A percentile compares a stretch with the other conserved stretches of the same genome.
Conservation (phyloP, 2,888 invertebrate genomes). For the Atethmia centrago region DNA sequence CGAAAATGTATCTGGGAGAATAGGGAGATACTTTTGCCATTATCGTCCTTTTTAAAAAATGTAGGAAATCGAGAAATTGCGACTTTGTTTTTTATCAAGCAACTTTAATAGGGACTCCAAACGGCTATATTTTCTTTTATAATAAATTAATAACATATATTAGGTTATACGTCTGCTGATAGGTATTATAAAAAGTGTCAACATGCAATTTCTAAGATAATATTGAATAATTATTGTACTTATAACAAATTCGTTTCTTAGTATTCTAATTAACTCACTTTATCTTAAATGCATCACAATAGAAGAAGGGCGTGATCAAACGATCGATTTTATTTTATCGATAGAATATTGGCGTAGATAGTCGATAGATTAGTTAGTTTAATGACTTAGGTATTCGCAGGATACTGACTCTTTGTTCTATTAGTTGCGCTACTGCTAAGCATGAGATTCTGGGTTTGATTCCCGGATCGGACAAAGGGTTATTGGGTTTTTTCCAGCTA, state of each 20-base stretch:
- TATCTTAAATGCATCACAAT: constrained; percentile 36
- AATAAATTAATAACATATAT: neutral
- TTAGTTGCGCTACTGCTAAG: too few species aligned
- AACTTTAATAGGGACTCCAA: neutral
- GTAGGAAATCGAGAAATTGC: neutral
- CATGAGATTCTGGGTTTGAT: too few species aligned
- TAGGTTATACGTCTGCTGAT: neutral
- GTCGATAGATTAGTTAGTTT: too few species aligned
- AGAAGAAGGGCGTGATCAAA: constrained; percentile 39
- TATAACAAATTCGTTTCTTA: constrained; percentile 12
- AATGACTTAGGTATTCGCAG: too few species aligned
- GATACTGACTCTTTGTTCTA: too few species aligned
- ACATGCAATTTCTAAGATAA: constrained; percentile 37
- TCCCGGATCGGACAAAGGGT: too few species aligned
- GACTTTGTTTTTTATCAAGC: too few species aligned
- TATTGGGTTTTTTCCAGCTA: too few species aligned
- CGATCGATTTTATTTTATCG: constrained; percentile 5
- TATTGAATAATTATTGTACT: constrained; percentile 23
- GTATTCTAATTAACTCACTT: constrained; percentile 40
- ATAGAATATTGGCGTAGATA: neutral
- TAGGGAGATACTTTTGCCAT: neutral
- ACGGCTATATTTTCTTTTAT: neutral
- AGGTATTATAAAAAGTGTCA: constrained; percentile 1
- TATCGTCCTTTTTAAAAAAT: neutral
- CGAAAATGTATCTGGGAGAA: neutral